Base-by-base conservation (phyloP, 2,797 vertebrate genomes). In the Gymnopithys bicolor region DNA sequence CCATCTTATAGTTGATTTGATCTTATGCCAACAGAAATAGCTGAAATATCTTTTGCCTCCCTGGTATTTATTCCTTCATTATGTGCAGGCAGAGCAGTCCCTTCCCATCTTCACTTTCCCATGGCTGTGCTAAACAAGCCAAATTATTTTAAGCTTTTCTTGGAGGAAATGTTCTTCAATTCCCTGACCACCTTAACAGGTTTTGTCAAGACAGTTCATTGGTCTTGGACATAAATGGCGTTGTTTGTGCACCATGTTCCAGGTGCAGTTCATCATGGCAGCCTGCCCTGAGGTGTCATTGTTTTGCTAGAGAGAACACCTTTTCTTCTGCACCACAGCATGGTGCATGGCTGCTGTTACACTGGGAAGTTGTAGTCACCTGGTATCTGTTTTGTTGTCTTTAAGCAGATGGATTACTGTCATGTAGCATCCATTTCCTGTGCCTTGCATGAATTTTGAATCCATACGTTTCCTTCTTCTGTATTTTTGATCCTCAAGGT, bases 1-100 rank as follows among this genome's bases (percentile, higher is more conserved):
- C 17, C 41, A 63, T 52, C 78, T 67, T 49, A 33, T 24, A 45
- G 43, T 46, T 90, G 8, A 30, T 89, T 87, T 95, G 86, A 82
- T 89, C 41, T 82, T 55, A 52, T 22, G 52, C 68, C 81, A 82
- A 25, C 55, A 60, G 53, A 89, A 93, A 82, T 59, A 91, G 37
- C 71, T 89, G 87, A 87, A 89, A 76, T 76, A 81, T 90, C 62
- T 90, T 84, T 73, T 79, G 8, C 39, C 35, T 95, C 48, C 43
- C 63, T 67, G 53, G 19, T 78, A 43, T 86, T 95, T 82, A 84
- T 90, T 84, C 55, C 55, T 84, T 89, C 55, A 43, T 1, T 30
- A 48, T 76, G 35, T 24, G 51, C 63, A 66, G 74, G 52, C 80
- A 94, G 59, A 87, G 28, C 77, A 73, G 48, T 37, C 63, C 16